These are phyloP conservation scores for Clarias laeviceps DNA, from an alignment of 2,797 vertebrate genomes.

Conservation along the genomic window DNA sequence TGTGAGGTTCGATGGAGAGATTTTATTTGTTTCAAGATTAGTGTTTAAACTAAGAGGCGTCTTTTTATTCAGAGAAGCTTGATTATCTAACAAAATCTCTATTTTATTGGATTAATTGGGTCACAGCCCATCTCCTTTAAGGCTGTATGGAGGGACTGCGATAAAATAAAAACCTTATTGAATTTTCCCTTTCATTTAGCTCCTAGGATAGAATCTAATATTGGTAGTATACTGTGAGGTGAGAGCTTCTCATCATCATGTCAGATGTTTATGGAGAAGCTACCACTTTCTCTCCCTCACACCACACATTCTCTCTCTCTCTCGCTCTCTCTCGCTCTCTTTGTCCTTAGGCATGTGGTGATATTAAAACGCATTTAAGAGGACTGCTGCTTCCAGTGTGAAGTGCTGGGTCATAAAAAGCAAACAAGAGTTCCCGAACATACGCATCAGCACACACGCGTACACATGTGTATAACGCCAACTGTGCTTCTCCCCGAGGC, in stretches of 20 bases:
- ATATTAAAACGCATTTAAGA: constrained; percentile 76
- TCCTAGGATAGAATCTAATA: constrained; percentile 14
- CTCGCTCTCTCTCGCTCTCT: not conserved
- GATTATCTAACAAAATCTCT: not conserved
- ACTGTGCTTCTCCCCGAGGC: constrained; percentile 41
- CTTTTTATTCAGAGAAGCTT: not conserved
- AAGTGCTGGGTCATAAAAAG: constrained; percentile 55
- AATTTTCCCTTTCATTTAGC: constrained; percentile 10
- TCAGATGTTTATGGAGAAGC: constrained; percentile 17
- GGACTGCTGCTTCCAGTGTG: constrained; percentile 60
- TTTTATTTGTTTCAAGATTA: not conserved
- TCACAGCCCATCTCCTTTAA: not conserved
- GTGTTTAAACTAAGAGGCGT: not conserved
- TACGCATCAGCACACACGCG: constrained; percentile 42
- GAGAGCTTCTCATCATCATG: constrained; percentile 25
- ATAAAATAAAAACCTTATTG: not conserved
- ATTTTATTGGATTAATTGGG: not conserved
- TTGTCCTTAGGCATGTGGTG: constrained; percentile 64
- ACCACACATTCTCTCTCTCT: constrained; percentile 15
- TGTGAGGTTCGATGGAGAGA: not conserved
- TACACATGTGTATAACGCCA: constrained; percentile 33
- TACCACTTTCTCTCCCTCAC: not conserved
- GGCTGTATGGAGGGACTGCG: constrained; percentile 3
- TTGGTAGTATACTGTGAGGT: constrained; percentile 7
- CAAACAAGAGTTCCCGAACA: constrained; percentile 51